Conservation (phyloP, 2,797 vertebrate species). For the Carduelis carduelis region DNA sequence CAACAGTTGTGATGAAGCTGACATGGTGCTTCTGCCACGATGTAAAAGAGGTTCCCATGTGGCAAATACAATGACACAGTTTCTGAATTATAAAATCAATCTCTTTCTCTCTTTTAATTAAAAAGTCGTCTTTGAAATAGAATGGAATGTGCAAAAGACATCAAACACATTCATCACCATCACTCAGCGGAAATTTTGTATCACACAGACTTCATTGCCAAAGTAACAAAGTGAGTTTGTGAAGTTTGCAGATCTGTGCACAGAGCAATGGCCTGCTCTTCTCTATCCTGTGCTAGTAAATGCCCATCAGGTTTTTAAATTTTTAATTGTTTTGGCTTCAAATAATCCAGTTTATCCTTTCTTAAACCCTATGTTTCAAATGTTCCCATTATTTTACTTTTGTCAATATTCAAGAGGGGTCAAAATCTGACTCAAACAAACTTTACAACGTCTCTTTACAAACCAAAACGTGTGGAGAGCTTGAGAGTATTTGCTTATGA, state of each 20-base stretch:
- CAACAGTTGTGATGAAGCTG: background rate
- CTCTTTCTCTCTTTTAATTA: background rate
- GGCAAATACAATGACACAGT: background rate
- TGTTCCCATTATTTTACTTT: background rate
- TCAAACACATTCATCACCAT: background rate
- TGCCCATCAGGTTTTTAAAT: background rate
- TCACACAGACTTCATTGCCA: background rate
- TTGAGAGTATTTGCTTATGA: background rate
- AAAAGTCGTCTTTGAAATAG: background rate
- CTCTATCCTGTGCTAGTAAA: background rate
- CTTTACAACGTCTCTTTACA: background rate
- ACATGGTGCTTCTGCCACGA: background rate
- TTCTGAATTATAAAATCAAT: background rate
- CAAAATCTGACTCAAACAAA: background rate
- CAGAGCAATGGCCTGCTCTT: background rate
- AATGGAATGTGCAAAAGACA: background rate
- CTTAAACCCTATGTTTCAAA: background rate
- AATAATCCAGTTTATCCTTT: background rate
- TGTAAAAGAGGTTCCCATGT: accelerated
- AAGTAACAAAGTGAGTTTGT: background rate
- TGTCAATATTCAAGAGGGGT: background rate
- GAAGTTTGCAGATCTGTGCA: background rate
- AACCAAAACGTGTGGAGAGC: background rate
- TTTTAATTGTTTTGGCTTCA: background rate
- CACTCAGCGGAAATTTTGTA: background rate